A percentile compares a stretch with the other conserved stretches of the same genome.
These are phyloP conservation scores for Jaculus jaculus DNA, from an alignment of 2,113 vertebrate genomes.

Conservation along the genomic window DNA sequence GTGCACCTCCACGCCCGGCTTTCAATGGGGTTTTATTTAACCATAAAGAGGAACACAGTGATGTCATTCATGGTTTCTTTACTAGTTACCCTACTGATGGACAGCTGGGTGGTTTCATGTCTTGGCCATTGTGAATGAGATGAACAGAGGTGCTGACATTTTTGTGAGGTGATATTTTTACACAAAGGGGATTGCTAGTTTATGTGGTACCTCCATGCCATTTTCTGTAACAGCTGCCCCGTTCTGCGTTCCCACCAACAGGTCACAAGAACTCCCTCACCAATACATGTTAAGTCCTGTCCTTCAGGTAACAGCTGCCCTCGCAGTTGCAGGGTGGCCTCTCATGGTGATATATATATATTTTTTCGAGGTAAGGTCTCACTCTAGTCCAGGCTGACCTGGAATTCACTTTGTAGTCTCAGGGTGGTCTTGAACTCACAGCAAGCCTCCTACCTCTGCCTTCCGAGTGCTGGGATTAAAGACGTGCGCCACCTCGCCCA, in stretches of 20 bases:
- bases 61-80: background rate
- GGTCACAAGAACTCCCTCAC: accelerated
- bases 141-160: too few species aligned
- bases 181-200: background rate
- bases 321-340: background rate
- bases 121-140: background rate
- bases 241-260: background rate
- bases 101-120: background rate
- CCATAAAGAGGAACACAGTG: too few species aligned
- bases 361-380: too few species aligned
- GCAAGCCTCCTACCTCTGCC: too few species aligned
- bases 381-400: too few species aligned
- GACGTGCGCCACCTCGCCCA: too few species aligned
- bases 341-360: background rate
- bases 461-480: too few species aligned
- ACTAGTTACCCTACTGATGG: background rate
- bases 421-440: too few species aligned
- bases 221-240: background rate
- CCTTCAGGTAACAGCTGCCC: background rate
- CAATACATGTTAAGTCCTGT: too few species aligned
- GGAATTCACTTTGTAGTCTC: too few species aligned
- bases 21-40: background rate
- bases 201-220: background rate
- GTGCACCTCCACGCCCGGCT: too few species aligned
- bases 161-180: background rate